Conservation (phyloP, 2,888 invertebrate genomes). For the Cephus nigrinus region DNA sequence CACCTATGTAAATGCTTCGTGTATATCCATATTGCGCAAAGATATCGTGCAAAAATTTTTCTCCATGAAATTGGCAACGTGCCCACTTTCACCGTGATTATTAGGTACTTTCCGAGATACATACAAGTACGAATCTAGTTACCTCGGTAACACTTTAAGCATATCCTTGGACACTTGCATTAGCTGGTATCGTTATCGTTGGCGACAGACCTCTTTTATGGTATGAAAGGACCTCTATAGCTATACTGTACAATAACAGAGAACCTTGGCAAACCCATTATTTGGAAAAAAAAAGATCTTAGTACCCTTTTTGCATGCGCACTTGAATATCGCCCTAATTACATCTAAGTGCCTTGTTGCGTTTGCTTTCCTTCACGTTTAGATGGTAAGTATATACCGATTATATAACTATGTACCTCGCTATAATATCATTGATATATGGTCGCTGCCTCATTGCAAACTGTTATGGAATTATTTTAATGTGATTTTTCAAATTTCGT, state of each 20-base stretch:
- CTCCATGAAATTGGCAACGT: neutral
- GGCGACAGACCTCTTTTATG: neutral
- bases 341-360: neutral
- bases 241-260: neutral
- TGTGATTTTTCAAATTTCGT: neutral
- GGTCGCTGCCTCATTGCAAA: neutral
- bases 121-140: neutral
- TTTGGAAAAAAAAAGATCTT: neutral
- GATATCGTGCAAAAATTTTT: neutral
- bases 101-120: constrained; percentile 4
- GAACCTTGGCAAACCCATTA: neutral
- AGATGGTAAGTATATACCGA: neutral
- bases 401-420: neutral
- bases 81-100: constrained; percentile 12
- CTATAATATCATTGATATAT: neutral
- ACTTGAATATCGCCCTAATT: neutral
- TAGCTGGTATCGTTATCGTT: neutral
- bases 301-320: neutral
- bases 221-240: neutral
- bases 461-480: neutral
- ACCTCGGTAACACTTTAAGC: neutral
- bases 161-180: neutral
- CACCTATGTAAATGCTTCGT: constrained; percentile 3
- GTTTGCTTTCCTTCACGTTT: neutral
- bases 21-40: neutral